Evolutionary conservation across 30 jellyfish, hydroid and myxozoan genomes (phyloP), one percentile per base, ranked within the genome.

Genomic region (Hydractinia symbiolongicarpus): DNA sequence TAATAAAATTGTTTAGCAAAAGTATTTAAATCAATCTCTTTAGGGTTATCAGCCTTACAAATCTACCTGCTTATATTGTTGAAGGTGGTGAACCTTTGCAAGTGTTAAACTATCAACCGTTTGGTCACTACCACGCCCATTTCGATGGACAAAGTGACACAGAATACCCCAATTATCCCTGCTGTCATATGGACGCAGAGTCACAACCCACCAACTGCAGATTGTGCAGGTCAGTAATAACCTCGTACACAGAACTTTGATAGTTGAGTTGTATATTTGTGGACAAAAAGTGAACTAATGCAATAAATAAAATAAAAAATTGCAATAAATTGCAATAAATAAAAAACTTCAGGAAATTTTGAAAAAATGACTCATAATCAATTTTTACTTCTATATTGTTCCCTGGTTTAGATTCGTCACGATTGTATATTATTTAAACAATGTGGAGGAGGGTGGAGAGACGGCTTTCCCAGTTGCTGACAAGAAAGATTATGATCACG

Each of bases 381-480:
- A 30, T 30, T 30, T 30, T 30, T 30, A 30, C 44, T 30, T 30
- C 2, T 58, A 11, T 58, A 58, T 58, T 64, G 7, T 76, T 21
- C 30, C 79, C 54, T 17, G 17, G 30, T 10, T 14, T 73, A 94
- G 99, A 70, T 89, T 74, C 76, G 86, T 94, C 5, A 94, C 99
- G 50, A 81, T 90, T 61, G 81, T 94, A 58, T 89, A 83, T 62
- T 94, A 81, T 69, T 81, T 94, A n/a, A 94, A 89, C 67, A 97
- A 94, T 64, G 97, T 88, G 10, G 96, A 85, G 55, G 96, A 80
- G 75, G 99, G 99, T 8, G 99, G 99, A 53, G 99, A 94, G 75
- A 94, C 99, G n/a, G 97, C 99, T 4, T 94, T 94, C 83, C 99
- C 99, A 17, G 99, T 86, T 51, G 99, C 99, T 17, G 97, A 88